Conservation (phyloP, 2,113 vertebrate genomes). For the Jaculus jaculus region DNA sequence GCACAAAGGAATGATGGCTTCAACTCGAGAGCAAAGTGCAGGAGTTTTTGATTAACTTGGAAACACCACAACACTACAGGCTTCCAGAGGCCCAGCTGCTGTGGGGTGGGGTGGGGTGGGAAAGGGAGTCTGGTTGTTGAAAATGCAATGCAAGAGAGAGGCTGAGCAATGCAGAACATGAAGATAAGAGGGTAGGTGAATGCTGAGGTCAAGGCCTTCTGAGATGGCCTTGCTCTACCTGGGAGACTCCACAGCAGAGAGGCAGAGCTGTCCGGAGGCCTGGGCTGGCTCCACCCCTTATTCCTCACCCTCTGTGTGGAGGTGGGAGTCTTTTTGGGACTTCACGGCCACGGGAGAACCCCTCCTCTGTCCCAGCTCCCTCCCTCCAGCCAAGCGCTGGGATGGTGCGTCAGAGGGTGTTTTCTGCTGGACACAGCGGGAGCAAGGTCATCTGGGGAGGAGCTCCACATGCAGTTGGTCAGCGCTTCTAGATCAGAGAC, state of each 20-base stretch:
- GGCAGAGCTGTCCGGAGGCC: no score
- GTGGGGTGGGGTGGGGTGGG: background rate
- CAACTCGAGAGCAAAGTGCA: conserved; percentile 85
- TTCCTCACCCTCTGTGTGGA: background rate
- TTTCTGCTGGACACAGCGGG: conserved; percentile 23
- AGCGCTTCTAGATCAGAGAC: background rate
- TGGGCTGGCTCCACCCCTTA: background rate
- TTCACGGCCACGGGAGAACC: background rate
- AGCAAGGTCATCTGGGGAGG: conserved; percentile 21
- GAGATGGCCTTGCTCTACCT: background rate
- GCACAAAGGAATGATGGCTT: conserved; percentile 30
- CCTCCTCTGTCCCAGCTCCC: background rate
- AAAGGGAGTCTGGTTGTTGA: background rate
- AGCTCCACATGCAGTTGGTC: background rate
- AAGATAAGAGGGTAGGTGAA: background rate
- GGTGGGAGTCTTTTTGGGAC: background rate
- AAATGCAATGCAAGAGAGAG: background rate
- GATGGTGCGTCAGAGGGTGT: rapidly evolving
- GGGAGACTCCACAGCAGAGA: background rate
- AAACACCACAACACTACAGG: conserved; percentile 64
- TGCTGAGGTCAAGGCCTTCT: background rate
- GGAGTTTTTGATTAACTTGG: conserved; percentile 88
- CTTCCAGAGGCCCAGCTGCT: conserved; percentile 77
- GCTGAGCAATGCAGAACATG: background rate
- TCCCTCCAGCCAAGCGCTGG: background rate